Percentiles rank a stretch among this genome's conserved stretches.
phyloP scores from a whole-genome alignment of 2,888 invertebrate species.

The Erebia palarica region DNA sequence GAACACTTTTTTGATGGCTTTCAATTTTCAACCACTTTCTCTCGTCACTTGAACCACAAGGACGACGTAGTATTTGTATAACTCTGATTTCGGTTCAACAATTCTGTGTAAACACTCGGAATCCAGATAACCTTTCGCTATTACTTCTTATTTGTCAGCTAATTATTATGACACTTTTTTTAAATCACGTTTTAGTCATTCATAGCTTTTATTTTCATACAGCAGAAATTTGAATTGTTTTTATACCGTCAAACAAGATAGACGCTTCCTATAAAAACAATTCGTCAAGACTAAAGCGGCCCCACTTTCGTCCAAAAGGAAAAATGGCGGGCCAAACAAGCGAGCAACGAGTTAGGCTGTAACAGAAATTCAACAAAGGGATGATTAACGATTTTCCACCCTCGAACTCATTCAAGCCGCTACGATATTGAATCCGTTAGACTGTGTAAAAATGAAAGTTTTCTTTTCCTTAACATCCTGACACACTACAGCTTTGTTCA shows the following conservation, averaged over 20 bases:
- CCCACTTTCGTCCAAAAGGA: conserved; percentile 76
- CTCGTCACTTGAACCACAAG: conserved; percentile 47
- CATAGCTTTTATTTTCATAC: neutral
- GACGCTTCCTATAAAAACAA: conserved; percentile 65
- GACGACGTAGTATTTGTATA: conserved; percentile 65
- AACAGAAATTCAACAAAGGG: conserved; percentile 82
- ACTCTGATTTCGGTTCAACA: conserved; percentile 65
- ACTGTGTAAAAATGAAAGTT: conserved; percentile 80
- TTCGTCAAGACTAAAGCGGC: conserved; percentile 73
- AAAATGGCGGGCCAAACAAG: conserved; percentile 79
- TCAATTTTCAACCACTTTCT: neutral
- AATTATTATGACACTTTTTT: neutral
- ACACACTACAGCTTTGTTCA: conserved; percentile 50
- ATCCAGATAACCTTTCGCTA: conserved; percentile 60
- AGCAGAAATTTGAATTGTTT: neutral
- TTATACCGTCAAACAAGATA: conserved; percentile 33
- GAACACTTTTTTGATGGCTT: too few species aligned
- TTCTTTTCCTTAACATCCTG: conserved; percentile 64
- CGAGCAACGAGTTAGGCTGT: conserved; percentile 81
- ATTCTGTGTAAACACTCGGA: conserved; percentile 57
- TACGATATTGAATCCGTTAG: conserved; percentile 82
- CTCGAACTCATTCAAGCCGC: conserved; percentile 78
- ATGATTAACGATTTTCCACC: conserved; percentile 81
- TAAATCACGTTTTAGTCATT: neutral
- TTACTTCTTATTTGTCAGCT: conserved; percentile 23